Conservation (phyloP, 92 coral and sea anemone species). For the Epizoanthus rinbou region DNA sequence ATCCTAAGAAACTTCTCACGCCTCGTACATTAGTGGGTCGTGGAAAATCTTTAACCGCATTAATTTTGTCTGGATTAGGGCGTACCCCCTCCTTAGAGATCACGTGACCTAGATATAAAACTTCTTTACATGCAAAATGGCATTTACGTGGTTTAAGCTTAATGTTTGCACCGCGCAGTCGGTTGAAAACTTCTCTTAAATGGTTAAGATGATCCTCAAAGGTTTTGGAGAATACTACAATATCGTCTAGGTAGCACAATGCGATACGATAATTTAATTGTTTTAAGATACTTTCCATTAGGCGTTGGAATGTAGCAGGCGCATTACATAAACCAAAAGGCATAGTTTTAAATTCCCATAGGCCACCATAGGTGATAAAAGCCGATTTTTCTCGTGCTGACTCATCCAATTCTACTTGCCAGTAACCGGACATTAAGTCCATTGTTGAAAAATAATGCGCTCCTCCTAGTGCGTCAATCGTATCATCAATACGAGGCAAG, state of each 20-base stretch:
- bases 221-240: conserved; percentile 46
- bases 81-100: conserved; percentile 45
- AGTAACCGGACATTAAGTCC: conserved; percentile 38
- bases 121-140: conserved; percentile 39
- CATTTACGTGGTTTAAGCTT: conserved; percentile 54
- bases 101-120: conserved; percentile 56
- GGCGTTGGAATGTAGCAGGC: conserved; percentile 49
- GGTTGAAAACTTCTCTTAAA: conserved; percentile 39
- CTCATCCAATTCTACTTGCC: conserved; percentile 29
- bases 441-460: conserved; percentile 42
- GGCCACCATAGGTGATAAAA: conserved; percentile 38
- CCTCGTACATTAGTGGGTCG: conserved; percentile 27
- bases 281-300: conserved; percentile 55
- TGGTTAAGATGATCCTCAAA: conserved; percentile 51
- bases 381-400: conserved; percentile 38
- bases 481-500: conserved; percentile 51
- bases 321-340: conserved; percentile 38
- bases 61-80: conserved; percentile 55
- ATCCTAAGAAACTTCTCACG: conserved; percentile 32
- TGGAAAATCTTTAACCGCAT: conserved; percentile 58
- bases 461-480: conserved; percentile 36
- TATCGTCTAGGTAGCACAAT: conserved; percentile 49
- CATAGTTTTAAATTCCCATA: conserved; percentile 24
- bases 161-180: conserved; percentile 56
- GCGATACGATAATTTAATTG: conserved; percentile 40